phyloP scores from a whole-genome alignment of 2,888 invertebrate species.

The Drosophila silvestris region DNA sequence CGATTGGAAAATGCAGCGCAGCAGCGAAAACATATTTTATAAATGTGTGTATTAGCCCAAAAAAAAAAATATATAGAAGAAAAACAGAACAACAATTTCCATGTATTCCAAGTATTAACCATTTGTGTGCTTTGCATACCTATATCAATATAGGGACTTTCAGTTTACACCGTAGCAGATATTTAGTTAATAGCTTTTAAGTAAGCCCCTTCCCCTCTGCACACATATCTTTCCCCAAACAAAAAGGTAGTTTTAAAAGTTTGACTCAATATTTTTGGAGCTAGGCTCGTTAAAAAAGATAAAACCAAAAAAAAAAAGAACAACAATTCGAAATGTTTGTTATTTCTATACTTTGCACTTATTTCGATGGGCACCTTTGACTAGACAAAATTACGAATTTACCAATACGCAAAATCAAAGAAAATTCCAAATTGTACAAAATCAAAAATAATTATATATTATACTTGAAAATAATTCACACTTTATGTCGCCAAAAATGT shows the following conservation, averaged over 20 bases:
- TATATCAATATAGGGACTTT: slow-evolving; percentile 32
- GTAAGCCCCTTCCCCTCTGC: slow-evolving; percentile 4
- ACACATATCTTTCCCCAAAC: slow-evolving; percentile 57
- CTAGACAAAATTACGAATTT: slow-evolving; percentile 65
- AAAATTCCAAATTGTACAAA: slow-evolving; percentile 53
- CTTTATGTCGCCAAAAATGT: slow-evolving; percentile 35
- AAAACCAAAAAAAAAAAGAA: slow-evolving; percentile 12
- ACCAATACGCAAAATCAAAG: slow-evolving; percentile 26
- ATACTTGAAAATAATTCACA: slow-evolving; percentile 16
- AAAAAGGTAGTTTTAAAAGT: slow-evolving; percentile 43
- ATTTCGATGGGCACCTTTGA: slow-evolving; percentile 63
- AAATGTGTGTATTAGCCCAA: slow-evolving; percentile 57
- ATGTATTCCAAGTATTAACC: slow-evolving; percentile 30
- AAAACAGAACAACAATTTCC: slow-evolving; percentile 13
- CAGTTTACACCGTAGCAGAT: slow-evolving; percentile 32
- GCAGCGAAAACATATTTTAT: slow-evolving; percentile 69
- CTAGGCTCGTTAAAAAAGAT: slow-evolving; percentile 36
- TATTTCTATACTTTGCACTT: slow-evolving; percentile 68
- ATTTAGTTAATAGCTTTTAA: slow-evolving; percentile 34
- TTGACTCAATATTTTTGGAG: slow-evolving; percentile 50
- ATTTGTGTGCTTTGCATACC: slow-evolving; percentile 38
- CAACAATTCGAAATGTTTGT: slow-evolving; percentile 50
- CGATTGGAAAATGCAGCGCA: slow-evolving; percentile 7
- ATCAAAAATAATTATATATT: slow-evolving; percentile 11
- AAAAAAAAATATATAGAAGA: background rate